These are phyloP conservation scores for Aphis gossypii DNA, from an alignment of 1,140 invertebrate genomes.

Conservation along the genomic window DNA sequence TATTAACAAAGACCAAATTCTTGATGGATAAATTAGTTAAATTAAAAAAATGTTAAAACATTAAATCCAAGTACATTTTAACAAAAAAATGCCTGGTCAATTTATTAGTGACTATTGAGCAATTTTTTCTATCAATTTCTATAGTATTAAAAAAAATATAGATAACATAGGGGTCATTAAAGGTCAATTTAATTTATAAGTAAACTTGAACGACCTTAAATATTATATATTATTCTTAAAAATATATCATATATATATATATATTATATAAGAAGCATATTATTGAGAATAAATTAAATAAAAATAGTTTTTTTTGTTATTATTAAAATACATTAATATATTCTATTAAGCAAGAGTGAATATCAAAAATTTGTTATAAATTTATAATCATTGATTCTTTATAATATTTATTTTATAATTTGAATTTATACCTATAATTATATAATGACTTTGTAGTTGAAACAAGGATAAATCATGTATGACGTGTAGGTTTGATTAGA, in stretches of 20 bases:
- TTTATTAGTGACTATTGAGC: conserved; percentile 8
- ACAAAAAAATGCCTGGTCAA: neutral
- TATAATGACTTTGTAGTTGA: neutral
- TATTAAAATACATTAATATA: neutral
- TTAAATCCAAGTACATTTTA: neutral
- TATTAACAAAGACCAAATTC: neutral
- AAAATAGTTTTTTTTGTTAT: neutral
- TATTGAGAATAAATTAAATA: neutral
- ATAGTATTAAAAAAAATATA: conserved; percentile 19
- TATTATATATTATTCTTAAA: conserved; percentile 11
- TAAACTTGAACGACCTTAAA: conserved; percentile 52
- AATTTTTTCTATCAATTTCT: conserved; percentile 9
- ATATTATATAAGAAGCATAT: neutral
- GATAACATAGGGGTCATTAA: conserved; percentile 48
- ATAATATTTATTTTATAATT: conserved; percentile 7
- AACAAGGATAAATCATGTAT: neutral
- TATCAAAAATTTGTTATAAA: neutral
- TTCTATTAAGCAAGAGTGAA: neutral
- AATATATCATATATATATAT: neutral
- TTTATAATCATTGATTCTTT: neutral
- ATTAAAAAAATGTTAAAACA: neutral
- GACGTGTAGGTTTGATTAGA: neutral
- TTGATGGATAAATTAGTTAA: neutral
- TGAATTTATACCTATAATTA: neutral
- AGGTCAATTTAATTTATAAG: conserved; percentile 40